Evolutionary conservation across 2,797 vertebrate genomes (phyloP).

Genomic region (Bradypodion ventrale): DNA sequence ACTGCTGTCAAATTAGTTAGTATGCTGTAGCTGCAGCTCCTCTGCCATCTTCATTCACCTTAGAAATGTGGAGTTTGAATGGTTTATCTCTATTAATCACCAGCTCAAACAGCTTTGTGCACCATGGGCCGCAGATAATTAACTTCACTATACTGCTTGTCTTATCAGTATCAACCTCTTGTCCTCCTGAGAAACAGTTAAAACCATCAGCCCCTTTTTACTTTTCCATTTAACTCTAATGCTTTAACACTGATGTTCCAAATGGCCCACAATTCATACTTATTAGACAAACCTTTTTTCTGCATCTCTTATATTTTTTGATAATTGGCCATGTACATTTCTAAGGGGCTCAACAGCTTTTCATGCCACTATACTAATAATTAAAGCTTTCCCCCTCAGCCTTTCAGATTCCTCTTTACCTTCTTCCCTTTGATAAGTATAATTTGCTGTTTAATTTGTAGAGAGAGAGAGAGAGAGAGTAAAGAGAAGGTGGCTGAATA

Average conservation of each 20-base stretch:
- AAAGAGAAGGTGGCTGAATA: constrained; percentile 30
- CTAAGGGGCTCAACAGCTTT: constrained; percentile 74
- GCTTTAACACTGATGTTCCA: constrained; percentile 76
- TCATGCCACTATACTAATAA: constrained; percentile 70
- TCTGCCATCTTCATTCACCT: constrained; percentile 73
- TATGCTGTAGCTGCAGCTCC: constrained; percentile 60
- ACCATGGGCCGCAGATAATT: constrained; percentile 73
- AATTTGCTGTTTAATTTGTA: constrained; percentile 70
- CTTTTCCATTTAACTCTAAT: constrained; percentile 76
- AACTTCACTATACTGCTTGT: constrained; percentile 74
- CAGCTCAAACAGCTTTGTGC: constrained; percentile 75
- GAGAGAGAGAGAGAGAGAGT: not conserved
- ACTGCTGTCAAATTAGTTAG: constrained; percentile 52
- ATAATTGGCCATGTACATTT: constrained; percentile 76
- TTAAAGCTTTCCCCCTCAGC: constrained; percentile 68
- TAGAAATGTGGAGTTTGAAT: constrained; percentile 75
- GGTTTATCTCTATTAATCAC: constrained; percentile 77
- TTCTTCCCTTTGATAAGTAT: constrained; percentile 70
- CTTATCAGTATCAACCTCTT: constrained; percentile 74
- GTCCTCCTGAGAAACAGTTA: constrained; percentile 76
- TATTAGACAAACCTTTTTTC: constrained; percentile 76
- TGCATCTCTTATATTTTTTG: constrained; percentile 73
- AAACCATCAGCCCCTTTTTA: constrained; percentile 74
- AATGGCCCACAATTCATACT: constrained; percentile 70
- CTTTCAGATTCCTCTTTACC: constrained; percentile 70